Evolutionary conservation across 2,888 invertebrate species (phyloP).

Genomic region (Stenurella melanura): DNA sequence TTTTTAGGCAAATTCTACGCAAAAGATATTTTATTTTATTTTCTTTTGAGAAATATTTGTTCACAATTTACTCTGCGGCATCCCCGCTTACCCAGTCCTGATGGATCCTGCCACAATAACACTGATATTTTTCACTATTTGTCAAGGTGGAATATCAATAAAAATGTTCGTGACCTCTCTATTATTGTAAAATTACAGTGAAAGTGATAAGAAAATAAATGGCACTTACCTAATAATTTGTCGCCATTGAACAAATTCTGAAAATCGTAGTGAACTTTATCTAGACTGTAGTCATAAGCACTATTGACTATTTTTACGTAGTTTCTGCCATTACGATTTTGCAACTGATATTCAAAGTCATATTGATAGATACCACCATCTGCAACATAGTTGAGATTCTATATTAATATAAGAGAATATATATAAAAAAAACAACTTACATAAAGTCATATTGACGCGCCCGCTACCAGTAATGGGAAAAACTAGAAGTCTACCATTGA

Average conservation of each 20-base stretch:
- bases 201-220: neutral
- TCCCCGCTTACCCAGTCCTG: too few species aligned
- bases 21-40: too few species aligned
- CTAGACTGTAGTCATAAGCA: slow-evolving; percentile 44
- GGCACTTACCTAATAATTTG: slow-evolving; percentile 52
- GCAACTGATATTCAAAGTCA: slow-evolving; percentile 35
- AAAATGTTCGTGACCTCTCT: too few species aligned
- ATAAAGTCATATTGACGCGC: slow-evolving; percentile 61
- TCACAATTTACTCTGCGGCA: too few species aligned
- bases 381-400: slow-evolving; percentile 5
- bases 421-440: slow-evolving; percentile 48
- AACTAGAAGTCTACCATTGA: slow-evolving; percentile 65
- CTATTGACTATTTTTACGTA: slow-evolving; percentile 41
- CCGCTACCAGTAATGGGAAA: slow-evolving; percentile 66
- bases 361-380: slow-evolving; percentile 47
- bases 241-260: slow-evolving; percentile 60
- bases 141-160: too few species aligned
- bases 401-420: slow-evolving; percentile 9
- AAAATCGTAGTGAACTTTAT: slow-evolving; percentile 50
- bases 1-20: too few species aligned
- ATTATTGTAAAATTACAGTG: too few species aligned
- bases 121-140: too few species aligned
- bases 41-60: too few species aligned
- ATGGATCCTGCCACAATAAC: too few species aligned
- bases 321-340: slow-evolving; percentile 37